Percentiles rank a stretch among this genome's conserved stretches.
These are phyloP conservation scores for Gavia stellata DNA, from an alignment of 2,113 vertebrate species.

Conservation along the genomic window DNA sequence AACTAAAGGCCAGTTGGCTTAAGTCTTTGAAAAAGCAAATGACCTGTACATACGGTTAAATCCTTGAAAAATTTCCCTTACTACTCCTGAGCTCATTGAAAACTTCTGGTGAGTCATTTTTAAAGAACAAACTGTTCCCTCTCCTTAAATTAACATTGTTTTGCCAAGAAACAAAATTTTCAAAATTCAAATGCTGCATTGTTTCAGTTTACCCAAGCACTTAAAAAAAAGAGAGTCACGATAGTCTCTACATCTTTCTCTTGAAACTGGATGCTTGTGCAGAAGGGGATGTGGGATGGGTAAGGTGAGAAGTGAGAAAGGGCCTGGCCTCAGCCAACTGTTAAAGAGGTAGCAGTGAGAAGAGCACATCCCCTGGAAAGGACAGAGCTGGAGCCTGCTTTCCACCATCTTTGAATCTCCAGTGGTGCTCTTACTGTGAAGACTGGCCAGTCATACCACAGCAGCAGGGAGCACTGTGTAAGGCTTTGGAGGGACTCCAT, in stretches of 20 bases:
- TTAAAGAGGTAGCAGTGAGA: background rate
- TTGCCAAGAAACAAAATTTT: background rate
- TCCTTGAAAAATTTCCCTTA: background rate
- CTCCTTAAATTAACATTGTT: background rate
- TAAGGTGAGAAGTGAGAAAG: fast-evolving
- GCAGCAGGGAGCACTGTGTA: fast-evolving
- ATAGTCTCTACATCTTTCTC: background rate
- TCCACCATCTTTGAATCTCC: background rate
- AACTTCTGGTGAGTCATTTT: background rate
- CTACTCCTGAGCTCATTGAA: background rate
- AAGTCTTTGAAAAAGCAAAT: background rate
- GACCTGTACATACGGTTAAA: background rate
- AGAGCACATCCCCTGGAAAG: background rate
- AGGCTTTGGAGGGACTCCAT: background rate
- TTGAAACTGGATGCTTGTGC: background rate
- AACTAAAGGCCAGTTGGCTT: background rate
- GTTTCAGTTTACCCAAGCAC: background rate
- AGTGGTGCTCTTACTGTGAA: background rate
- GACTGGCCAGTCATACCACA: background rate
- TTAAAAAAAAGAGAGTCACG: background rate
- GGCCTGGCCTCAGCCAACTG: too few relatives aligned
- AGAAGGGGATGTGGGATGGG: background rate
- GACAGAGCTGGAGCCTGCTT: background rate
- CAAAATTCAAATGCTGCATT: background rate
- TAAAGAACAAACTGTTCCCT: background rate